phyloP scores from a whole-genome alignment of 1,140 invertebrate species.

The Drosophila mauritiana region DNA sequence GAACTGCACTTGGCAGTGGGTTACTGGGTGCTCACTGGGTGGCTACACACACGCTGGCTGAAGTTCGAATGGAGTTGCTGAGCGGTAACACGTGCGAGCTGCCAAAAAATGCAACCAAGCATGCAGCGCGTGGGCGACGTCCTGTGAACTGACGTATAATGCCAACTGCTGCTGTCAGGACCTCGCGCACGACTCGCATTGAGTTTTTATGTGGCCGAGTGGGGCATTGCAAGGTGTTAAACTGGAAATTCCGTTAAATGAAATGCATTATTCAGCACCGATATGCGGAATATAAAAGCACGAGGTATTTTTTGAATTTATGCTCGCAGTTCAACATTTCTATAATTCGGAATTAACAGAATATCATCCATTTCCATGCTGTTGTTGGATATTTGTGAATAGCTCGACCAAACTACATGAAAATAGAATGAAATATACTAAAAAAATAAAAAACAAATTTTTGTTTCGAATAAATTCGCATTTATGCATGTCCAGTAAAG shows the following conservation, averaged over 20 bases:
- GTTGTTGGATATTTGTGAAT: too few species aligned
- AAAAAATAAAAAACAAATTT: too few species aligned
- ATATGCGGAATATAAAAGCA: too few species aligned
- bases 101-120: constrained; percentile 49
- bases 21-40: neutral
- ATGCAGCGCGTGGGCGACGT: constrained; percentile 42
- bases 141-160: constrained; percentile 44
- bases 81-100: constrained; percentile 54
- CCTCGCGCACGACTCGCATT: neutral
- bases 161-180: constrained; percentile 10
- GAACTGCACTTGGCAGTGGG: constrained; percentile 3
- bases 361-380: too few species aligned
- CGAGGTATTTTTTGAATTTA: too few species aligned
- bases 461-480: too few species aligned
- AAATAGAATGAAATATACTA: too few species aligned
- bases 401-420: too few species aligned
- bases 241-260: constrained; percentile 67
- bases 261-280: constrained; percentile 49
- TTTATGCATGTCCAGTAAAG: too few species aligned
- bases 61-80: constrained; percentile 24
- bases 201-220: neutral
- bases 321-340: too few species aligned
- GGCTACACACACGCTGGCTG: neutral
- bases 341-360: too few species aligned
- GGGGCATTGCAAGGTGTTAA: constrained; percentile 28